Conservation (phyloP, 2,113 vertebrate species). For the Suricata suricatta region DNA sequence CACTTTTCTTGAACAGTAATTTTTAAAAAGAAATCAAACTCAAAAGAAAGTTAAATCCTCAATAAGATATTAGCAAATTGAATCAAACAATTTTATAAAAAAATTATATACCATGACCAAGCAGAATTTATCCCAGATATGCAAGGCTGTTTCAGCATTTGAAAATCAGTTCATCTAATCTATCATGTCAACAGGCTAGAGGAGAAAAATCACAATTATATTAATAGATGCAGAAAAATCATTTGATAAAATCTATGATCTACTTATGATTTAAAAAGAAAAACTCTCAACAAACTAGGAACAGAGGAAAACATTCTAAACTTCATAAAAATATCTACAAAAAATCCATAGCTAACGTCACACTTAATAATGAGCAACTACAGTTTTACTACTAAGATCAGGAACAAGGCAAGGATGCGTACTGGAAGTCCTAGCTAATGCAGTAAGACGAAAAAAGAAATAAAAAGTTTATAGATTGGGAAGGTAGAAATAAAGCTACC, state of each 20-base stretch:
- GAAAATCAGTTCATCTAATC: neutral
- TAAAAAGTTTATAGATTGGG: neutral
- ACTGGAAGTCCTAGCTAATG: neutral
- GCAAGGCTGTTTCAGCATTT: neutral
- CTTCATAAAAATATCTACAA: neutral
- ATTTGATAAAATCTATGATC: neutral
- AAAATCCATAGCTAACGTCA: neutral
- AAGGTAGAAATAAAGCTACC: neutral
- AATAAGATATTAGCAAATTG: neutral
- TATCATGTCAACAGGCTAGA: neutral
- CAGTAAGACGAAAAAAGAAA: neutral
- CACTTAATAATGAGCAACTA: neutral
- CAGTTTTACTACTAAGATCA: neutral
- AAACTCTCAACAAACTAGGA: neutral
- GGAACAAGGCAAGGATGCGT: neutral
- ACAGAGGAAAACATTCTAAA: neutral
- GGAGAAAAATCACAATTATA: neutral
- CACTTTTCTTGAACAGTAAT: neutral
- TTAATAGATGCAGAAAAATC: neutral
- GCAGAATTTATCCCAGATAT: neutral
- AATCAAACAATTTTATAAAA: neutral
- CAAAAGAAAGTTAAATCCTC: conserved; percentile 12
- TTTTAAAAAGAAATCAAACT: conserved; percentile 6
- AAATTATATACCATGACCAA: neutral
- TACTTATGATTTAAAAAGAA: neutral